Evolutionary conservation across 2,888 invertebrate species (phyloP), one percentile per base, ranked within the genome.

Genomic region (Lucinisca nassula): DNA sequence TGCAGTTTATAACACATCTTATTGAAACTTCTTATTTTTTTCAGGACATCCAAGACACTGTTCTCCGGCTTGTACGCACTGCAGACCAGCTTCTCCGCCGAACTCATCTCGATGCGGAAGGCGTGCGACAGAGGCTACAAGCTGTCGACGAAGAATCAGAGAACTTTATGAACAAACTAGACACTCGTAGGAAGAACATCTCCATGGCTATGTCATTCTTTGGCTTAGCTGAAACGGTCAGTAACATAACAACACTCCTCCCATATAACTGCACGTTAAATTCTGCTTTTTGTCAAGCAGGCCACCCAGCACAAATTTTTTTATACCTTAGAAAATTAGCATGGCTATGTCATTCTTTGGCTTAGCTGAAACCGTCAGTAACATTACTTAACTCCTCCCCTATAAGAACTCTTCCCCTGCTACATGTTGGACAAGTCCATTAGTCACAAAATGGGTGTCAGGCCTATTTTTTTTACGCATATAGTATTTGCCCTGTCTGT

Each of bases 1-100:
- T n/a, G n/a, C n/a, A n/a, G n/a, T n/a, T n/a, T n/a, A n/a, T n/a
- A n/a, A n/a, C n/a, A n/a, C n/a, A n/a, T n/a, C n/a, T n/a, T n/a
- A n/a, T 45, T 45, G 10, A 12, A 45, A 45, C 17, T 17, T 45
- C 10, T 45, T 45, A 8, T 14, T 55, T 35, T 67, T 35, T 67
- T 35, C 67, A 97, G 96, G 97, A 97, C 86, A 96, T 98, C 85
- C 98, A 98, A 95, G 98, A 98, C 95, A 97, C 97, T 92, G 97
- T 98, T 10, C 96, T 98, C 77, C 98, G 97, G 96, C 97, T 98
- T 92, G 97, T 98, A 32, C 97, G 98, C 94, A 98, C 98, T 55
- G 98, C 98, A 24, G 98, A 98, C 96, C 97, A 98, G 94, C 97
- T 98, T 84, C 97, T 97, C 70, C 97, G 97, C 32, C 97, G 97